Percentiles rank a stretch among this genome's conserved stretches.
Conservation (phyloP, 2,113 vertebrate genomes). For the Mesocricetus auratus region DNA sequence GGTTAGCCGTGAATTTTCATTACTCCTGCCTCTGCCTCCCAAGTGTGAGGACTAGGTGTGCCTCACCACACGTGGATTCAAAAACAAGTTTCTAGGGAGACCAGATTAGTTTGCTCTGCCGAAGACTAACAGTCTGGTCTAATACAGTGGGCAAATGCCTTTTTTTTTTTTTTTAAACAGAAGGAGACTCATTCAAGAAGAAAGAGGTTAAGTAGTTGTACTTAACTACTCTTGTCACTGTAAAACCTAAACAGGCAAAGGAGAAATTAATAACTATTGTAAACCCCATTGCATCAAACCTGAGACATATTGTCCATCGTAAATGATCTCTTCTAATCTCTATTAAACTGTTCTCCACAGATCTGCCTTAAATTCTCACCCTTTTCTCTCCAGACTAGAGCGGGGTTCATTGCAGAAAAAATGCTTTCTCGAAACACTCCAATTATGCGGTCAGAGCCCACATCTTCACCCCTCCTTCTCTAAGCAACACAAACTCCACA, state of each 20-base stretch:
- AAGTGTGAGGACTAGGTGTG: not conserved
- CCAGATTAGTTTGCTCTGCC: not conserved
- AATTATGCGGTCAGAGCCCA: not conserved
- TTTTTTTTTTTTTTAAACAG: not conserved
- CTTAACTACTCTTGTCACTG: slow-evolving; percentile 29
- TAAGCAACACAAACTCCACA: slow-evolving; percentile 26
- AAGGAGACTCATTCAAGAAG: slow-evolving; percentile 20
- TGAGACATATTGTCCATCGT: slow-evolving; percentile 3
- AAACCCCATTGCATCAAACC: not conserved
- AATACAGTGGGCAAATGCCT: not conserved
- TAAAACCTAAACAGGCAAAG: not conserved
- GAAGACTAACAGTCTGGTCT: not conserved
- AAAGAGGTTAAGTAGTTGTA: slow-evolving; percentile 23
- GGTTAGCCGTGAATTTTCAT: not conserved
- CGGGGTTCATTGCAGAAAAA: slow-evolving; percentile 25
- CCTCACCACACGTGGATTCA: not conserved
- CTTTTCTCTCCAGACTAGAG: slow-evolving; percentile 25
- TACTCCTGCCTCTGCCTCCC: not conserved
- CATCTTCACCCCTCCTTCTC: not conserved
- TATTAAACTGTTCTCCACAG: not conserved
- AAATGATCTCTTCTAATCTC: not conserved
- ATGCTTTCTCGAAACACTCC: not conserved
- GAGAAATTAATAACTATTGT: not conserved
- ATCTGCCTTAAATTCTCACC: slow-evolving; percentile 20
- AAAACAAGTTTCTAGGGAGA: slow-evolving; percentile 8